A percentile compares a stretch with the other conserved stretches of the same genome.
These are phyloP conservation scores for Halcyon senegalensis DNA, from an alignment of 2,113 vertebrate species.

Conservation along the genomic window DNA sequence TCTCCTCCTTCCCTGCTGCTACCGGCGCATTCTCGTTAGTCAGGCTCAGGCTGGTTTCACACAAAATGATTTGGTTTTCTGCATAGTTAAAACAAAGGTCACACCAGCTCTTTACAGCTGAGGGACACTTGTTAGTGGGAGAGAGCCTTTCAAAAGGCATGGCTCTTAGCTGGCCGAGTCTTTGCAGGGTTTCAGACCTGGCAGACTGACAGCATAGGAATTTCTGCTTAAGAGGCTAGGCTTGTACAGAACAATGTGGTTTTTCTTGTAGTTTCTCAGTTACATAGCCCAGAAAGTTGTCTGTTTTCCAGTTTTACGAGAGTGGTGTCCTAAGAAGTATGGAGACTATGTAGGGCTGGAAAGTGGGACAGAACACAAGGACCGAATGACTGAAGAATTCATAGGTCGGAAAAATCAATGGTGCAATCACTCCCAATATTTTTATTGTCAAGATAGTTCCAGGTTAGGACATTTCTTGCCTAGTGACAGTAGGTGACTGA, in stretches of 20 bases:
- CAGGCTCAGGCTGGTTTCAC: neutral
- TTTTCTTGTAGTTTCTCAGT: slow-evolving; percentile 37
- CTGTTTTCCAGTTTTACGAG: slow-evolving; percentile 13
- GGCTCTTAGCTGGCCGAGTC: neutral
- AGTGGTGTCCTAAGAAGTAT: neutral
- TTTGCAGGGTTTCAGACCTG: neutral
- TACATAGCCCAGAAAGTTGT: neutral
- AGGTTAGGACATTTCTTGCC: neutral
- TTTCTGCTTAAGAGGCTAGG: neutral
- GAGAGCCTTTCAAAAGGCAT: neutral
- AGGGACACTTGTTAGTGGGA: neutral
- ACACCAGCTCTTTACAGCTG: neutral
- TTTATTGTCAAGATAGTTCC: neutral
- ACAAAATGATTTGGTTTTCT: neutral
- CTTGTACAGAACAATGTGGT: slow-evolving; percentile 24
- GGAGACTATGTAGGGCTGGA: neutral
- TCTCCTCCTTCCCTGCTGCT: neutral
- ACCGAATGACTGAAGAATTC: neutral
- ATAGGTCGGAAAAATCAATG: neutral
- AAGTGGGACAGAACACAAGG: neutral
- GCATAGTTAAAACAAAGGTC: neutral
- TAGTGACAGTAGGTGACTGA: neutral
- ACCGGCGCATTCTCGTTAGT: neutral
- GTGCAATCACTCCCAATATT: neutral
- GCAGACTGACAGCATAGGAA: neutral